phyloP scores from a whole-genome alignment of 2,113 vertebrate species.

The Todiramphus saurophagus region DNA sequence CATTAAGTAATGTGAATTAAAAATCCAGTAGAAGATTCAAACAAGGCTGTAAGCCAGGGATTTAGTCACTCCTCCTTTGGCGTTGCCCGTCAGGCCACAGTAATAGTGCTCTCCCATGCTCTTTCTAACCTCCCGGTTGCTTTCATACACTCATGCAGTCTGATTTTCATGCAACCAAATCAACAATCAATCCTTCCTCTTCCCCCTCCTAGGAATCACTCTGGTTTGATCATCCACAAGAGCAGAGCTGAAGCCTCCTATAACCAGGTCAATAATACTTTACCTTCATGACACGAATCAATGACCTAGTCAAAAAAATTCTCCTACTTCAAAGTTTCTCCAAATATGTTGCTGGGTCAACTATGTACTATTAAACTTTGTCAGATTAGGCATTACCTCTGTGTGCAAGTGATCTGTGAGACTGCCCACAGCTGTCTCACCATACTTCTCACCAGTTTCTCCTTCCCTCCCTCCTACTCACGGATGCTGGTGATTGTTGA shows the following conservation, averaged over 20 bases:
- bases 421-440: neutral
- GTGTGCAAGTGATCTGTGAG: neutral
- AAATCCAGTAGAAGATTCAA: neutral
- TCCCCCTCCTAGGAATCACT: neutral
- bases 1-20: neutral
- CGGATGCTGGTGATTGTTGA: fast-evolving
- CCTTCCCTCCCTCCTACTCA: neutral
- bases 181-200: neutral
- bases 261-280: neutral
- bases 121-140: neutral
- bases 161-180: neutral
- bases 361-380: neutral
- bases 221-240: neutral
- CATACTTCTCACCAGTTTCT: neutral
- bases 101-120: neutral
- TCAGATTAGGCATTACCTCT: neutral
- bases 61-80: neutral
- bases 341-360: neutral
- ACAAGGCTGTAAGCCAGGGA: neutral
- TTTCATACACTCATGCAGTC: fast-evolving
- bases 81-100: neutral
- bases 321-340: neutral
- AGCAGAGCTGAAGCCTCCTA: neutral
- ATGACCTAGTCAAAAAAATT: neutral
- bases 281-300: neutral